Conservation (phyloP, 2,888 invertebrate genomes). For the Drosophila melanocephala region DNA sequence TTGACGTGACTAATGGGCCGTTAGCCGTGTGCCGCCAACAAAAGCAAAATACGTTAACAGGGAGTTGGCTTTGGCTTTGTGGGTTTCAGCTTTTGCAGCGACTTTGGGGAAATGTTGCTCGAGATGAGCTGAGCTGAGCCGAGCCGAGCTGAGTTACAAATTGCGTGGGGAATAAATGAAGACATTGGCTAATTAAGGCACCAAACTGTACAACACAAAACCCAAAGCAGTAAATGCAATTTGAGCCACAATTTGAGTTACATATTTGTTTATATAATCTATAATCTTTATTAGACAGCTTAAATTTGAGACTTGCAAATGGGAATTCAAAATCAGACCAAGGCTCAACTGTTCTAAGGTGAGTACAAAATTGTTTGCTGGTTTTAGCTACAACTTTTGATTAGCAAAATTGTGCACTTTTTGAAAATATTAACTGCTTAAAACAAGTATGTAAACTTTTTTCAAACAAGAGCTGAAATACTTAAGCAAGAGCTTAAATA, state of each 20-base stretch:
- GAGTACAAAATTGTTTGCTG: not conserved
- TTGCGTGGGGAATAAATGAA: conserved; percentile 49
- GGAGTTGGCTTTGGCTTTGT: not conserved
- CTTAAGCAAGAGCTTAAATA: not conserved
- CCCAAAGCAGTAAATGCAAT: not conserved
- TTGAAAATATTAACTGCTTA: not conserved
- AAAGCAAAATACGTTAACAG: conserved; percentile 33
- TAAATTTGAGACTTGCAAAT: not conserved
- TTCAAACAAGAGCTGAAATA: not conserved
- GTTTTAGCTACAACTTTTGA: not conserved
- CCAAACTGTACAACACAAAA: conserved; percentile 8
- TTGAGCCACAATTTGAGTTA: not conserved
- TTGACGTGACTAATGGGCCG: conserved; percentile 77
- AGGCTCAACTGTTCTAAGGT: not conserved
- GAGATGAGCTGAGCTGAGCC: conserved; percentile 20
- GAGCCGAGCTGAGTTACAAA: conserved; percentile 40
- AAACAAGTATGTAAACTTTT: not conserved
- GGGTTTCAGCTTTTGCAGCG: not conserved
- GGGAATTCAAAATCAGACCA: not conserved
- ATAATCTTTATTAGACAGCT: not conserved
- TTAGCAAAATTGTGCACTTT: not conserved
- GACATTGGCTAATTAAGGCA: conserved; percentile 33
- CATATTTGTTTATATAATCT: not conserved
- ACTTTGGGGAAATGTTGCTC: conserved; percentile 44
- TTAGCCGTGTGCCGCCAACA: conserved; percentile 57